Evolutionary conservation across 2,113 vertebrate species (phyloP), one percentile per base, ranked within the genome.

Genomic region (Cavia aperea): DNA sequence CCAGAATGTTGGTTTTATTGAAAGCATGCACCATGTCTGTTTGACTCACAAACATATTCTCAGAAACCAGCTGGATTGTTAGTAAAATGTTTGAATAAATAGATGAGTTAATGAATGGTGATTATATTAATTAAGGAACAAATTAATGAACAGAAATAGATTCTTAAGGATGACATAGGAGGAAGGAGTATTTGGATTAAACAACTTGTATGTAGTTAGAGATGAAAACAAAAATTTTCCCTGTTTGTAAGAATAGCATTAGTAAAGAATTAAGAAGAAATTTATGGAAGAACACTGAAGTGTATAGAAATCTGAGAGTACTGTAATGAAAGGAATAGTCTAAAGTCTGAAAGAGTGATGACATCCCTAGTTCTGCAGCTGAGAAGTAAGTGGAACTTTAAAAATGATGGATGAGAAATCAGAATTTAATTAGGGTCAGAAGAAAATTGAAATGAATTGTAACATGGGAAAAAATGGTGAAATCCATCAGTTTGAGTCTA

Each of bases 351-450:
- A 86, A 85, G 87, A 92, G 60, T 49, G 46, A 89, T 89, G 75
- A 66, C 5, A 10, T 68, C 77, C 6, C 36, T 94, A 39, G 36
- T 54, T 26, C 85, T 81, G 23, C 29, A 66, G 18, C 66, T 89
- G 62, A 62, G 56, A 92, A 78, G 79, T 66, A 75, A 95, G 65
- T 92, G 91, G 90, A 89, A 87, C 51, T 86, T 68, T 72, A 79
- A 92, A 94, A 92, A 65, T 78, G 39, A 91, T 85, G 84, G 39
- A 65, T 89, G 77, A 43, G 77, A 86, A 93, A 93, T 95, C 87
- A 94, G 89, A 94, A 95, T 91, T 89, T 95, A 95, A 56, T 87
- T 84, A 46, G 72, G 31, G 73, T 94, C 75, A 85, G 75, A 94
- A 86, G 77, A 81, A 91, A 72, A 86, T 65, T 26, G 51, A 73